Evolutionary conservation across 2,888 invertebrate species (phyloP).

Genomic region (Furcula furcula): DNA sequence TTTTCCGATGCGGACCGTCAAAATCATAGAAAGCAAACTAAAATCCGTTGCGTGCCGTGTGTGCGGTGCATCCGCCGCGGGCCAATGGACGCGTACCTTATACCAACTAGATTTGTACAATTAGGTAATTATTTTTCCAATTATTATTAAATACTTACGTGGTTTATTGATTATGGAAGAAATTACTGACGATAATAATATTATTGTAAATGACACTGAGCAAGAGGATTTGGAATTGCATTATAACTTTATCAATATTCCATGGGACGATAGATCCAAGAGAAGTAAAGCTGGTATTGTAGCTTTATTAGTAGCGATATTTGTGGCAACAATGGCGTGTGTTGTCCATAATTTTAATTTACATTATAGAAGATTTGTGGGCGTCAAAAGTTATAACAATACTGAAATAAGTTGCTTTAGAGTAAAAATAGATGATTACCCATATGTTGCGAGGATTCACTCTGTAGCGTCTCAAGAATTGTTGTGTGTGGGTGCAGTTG

Average conservation of each 20-base stretch:
- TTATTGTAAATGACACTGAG: slow-evolving; percentile 35
- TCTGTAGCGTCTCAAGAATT: slow-evolving; percentile 50
- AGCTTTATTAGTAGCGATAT: slow-evolving; percentile 50
- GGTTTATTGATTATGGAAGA: slow-evolving; percentile 24
- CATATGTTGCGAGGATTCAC: slow-evolving; percentile 59
- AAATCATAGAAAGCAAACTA: no score
- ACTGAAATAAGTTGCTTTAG: slow-evolving; percentile 50
- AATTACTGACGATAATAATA: slow-evolving; percentile 37
- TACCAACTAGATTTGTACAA: slow-evolving; percentile 5
- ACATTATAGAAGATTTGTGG: slow-evolving; percentile 46
- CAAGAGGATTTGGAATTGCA: slow-evolving; percentile 43
- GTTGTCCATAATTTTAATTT: slow-evolving; percentile 51
- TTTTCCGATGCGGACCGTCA: no score
- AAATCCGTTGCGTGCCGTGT: no score
- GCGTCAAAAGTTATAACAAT: slow-evolving; percentile 11
- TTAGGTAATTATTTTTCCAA: neutral
- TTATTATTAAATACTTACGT: neutral
- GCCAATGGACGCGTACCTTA: no score
- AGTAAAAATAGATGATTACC: slow-evolving; percentile 50
- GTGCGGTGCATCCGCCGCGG: no score
- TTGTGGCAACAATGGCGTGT: slow-evolving; percentile 44
- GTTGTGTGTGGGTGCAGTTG: slow-evolving; percentile 62
- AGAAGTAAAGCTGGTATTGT: slow-evolving; percentile 58
- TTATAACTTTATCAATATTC: slow-evolving; percentile 57
- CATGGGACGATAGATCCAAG: slow-evolving; percentile 64